Percentiles rank a stretch among this genome's conserved stretches.
Evolutionary conservation across 2,113 vertebrate genomes (phyloP).

Genomic region (Calyptomena viridis): DNA sequence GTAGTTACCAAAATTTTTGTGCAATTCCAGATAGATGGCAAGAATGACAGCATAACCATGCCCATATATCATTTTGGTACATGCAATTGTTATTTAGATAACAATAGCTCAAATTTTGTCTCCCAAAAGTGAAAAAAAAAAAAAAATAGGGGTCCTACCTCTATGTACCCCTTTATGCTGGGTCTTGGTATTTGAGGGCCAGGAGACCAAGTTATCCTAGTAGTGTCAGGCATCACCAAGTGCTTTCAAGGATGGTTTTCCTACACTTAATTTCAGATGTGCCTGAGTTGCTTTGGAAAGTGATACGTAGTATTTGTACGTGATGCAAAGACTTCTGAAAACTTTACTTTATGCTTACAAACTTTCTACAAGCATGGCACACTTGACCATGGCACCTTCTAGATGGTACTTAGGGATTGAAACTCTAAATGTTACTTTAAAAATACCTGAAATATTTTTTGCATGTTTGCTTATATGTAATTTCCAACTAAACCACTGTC

Average conservation of each 20-base stretch:
- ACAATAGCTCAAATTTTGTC: neutral
- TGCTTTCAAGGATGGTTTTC: neutral
- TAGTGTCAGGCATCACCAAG: neutral
- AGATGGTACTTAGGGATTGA: neutral
- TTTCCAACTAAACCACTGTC: neutral
- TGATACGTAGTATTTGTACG: fast-evolving
- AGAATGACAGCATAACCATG: neutral
- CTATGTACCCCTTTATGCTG: neutral
- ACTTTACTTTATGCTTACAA: neutral
- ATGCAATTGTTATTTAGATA: neutral
- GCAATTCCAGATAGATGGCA: neutral
- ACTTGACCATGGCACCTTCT: neutral
- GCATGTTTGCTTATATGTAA: fast-evolving
- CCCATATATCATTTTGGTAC: neutral
- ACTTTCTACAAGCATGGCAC: neutral
- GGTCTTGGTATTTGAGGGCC: neutral
- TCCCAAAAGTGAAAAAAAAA: neutral
- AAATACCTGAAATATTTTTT: neutral
- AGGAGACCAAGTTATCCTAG: neutral
- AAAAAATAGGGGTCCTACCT: neutral
- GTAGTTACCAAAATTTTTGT: neutral
- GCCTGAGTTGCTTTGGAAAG: neutral
- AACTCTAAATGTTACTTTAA: neutral
- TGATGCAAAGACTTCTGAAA: neutral
- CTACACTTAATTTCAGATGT: neutral